These are phyloP conservation scores for Aphyosemion australe DNA, from an alignment of 2,113 vertebrate genomes.

Conservation along the genomic window DNA sequence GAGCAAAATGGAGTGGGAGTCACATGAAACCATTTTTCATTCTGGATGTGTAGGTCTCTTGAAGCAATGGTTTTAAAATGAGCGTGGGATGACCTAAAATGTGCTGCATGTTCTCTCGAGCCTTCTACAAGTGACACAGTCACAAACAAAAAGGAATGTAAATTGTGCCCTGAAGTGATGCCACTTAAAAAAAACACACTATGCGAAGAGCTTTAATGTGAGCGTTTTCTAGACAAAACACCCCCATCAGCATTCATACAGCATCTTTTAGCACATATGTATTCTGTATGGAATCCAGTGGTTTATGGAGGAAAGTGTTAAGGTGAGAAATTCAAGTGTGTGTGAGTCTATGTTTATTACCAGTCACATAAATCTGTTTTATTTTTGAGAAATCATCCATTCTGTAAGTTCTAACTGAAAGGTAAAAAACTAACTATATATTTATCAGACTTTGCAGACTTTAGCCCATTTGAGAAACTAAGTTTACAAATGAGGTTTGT, in stretches of 20 bases:
- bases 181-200: constrained; percentile 12
- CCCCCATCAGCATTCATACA: background rate
- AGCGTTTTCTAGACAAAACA: background rate
- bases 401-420: background rate
- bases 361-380: background rate
- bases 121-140: constrained; percentile 8
- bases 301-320: background rate
- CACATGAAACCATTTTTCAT: background rate
- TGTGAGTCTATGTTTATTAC: no score
- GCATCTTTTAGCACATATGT: background rate
- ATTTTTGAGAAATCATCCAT: background rate
- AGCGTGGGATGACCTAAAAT: constrained; percentile 25
- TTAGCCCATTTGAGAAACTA: no score
- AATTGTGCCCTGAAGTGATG: constrained; percentile 4
- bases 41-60: constrained; percentile 3
- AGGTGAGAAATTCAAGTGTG: background rate
- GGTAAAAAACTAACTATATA: constrained; percentile 21
- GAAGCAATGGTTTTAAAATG: background rate
- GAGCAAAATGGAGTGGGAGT: constrained; percentile 2
- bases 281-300: background rate
- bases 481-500: constrained; percentile 19
- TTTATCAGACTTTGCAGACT: constrained; percentile 25
- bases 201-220: constrained; percentile 3
- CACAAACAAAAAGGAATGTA: constrained; percentile 28
- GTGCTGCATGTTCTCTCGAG: constrained; percentile 11